These are phyloP conservation scores for Metallyticus violacea DNA, from an alignment of 2,888 invertebrate species.

Conservation along the genomic window DNA sequence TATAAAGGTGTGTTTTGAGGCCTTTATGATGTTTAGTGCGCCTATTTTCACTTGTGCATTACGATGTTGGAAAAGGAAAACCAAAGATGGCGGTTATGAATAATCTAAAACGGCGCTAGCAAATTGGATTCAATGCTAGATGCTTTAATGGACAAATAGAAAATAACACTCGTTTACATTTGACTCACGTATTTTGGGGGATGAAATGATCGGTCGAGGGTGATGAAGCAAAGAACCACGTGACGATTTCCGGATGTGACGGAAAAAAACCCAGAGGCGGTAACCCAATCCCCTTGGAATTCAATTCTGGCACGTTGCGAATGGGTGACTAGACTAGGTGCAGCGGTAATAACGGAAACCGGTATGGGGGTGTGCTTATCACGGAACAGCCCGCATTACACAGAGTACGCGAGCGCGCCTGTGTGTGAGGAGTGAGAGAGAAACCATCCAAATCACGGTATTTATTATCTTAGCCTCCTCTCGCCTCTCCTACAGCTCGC, in stretches of 20 bases:
- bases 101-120: no score
- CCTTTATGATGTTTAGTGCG: no score
- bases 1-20: no score
- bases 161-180: not conserved
- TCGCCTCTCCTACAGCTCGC: not conserved
- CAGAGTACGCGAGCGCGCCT: no score
- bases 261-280: not conserved
- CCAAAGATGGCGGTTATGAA: no score
- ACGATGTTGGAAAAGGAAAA: no score
- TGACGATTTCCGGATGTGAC: not conserved
- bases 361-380: not conserved
- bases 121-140: no score
- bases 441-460: not conserved
- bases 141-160: no score
- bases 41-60: no score
- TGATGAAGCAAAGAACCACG: not conserved
- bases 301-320: not conserved
- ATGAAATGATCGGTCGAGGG: not conserved
- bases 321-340: not conserved
- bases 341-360: not conserved
- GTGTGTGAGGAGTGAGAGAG: no score
- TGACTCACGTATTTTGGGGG: not conserved
- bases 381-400: not conserved
- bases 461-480: not conserved
- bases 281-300: not conserved